phyloP scores from a whole-genome alignment of 2,113 vertebrate species.

The Setophaga petechia region DNA sequence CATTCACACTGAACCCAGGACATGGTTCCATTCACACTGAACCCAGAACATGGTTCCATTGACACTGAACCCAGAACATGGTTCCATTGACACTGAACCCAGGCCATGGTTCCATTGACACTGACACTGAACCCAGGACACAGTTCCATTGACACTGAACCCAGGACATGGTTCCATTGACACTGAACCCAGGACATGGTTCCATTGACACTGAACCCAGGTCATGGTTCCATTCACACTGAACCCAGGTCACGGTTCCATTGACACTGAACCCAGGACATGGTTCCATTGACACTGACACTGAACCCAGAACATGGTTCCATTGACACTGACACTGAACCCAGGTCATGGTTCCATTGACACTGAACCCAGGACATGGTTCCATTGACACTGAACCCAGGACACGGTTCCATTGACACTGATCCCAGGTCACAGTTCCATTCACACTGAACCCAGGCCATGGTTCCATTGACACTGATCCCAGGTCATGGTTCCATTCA shows the following conservation, averaged over 20 bases:
- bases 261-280: not conserved
- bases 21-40: not conserved
- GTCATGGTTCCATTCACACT: too few relatives aligned
- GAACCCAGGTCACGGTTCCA: not conserved
- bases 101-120: not conserved
- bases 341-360: not conserved
- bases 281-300: too few relatives aligned
- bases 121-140: not conserved
- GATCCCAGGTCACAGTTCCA: not conserved
- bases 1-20: not conserved
- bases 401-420: too few relatives aligned
- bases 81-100: too few relatives aligned
- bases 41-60: not conserved
- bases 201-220: not conserved
- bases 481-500: too few relatives aligned
- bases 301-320: not conserved
- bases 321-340: not conserved
- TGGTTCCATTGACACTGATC: not conserved
- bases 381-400: too few relatives aligned
- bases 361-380: not conserved
- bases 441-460: not conserved
- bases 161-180: not conserved
- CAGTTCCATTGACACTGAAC: too few relatives aligned
- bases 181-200: too few relatives aligned
- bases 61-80: not conserved